These are phyloP conservation scores for Batillaria attramentaria DNA, from an alignment of 1,140 invertebrate genomes.

Conservation along the genomic window DNA sequence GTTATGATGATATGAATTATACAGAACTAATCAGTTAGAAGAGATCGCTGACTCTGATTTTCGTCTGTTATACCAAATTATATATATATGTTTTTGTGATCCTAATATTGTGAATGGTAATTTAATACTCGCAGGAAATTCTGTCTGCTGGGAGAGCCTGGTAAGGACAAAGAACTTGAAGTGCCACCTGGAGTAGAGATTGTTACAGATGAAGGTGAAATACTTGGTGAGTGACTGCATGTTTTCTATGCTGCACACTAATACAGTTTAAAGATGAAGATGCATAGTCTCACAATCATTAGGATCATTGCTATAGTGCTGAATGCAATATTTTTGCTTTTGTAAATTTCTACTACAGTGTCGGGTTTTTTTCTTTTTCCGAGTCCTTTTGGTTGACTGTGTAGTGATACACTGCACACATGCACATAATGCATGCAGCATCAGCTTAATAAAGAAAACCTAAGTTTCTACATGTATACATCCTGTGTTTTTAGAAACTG, in stretches of 20 bases:
- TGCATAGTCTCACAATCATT: background rate
- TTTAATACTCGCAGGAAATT: too few species aligned
- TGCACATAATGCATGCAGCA: background rate
- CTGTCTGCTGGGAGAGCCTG: slow-evolving; percentile 80
- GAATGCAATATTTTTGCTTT: background rate
- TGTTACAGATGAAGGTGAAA: slow-evolving; percentile 52
- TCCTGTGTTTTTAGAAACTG: background rate
- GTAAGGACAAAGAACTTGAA: slow-evolving; percentile 79
- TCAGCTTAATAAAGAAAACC: background rate
- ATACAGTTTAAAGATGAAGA: background rate
- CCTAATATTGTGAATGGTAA: too few species aligned
- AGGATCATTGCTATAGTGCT: background rate
- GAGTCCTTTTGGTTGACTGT: background rate
- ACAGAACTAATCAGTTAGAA: too few species aligned
- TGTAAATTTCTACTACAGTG: background rate
- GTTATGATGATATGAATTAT: background rate
- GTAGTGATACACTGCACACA: background rate
- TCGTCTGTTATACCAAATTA: too few species aligned
- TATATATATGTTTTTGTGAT: too few species aligned
- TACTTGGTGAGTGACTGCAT: slow-evolving; percentile 41
- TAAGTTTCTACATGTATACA: too few species aligned
- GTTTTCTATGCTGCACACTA: background rate
- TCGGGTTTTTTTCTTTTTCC: background rate
- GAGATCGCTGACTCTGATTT: too few species aligned
- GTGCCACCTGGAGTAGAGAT: slow-evolving; percentile 87